Conservation (phyloP, 2,888 invertebrate species). For the Phyllotreta striolata region DNA sequence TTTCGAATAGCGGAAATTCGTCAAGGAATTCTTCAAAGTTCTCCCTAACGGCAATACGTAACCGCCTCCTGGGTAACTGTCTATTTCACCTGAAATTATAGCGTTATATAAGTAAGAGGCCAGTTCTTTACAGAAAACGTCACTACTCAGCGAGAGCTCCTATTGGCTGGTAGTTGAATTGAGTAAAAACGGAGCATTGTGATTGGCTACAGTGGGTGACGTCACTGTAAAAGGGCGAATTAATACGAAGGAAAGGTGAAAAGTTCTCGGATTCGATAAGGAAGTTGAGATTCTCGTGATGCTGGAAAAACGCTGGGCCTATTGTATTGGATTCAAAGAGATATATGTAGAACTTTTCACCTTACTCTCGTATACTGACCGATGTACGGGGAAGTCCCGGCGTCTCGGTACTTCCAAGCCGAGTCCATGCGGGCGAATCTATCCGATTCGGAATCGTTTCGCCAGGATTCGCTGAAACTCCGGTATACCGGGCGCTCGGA, state of each 20-base stretch:
- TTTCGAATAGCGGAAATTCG: slow-evolving; percentile 47
- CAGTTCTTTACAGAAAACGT: too few relatives aligned
- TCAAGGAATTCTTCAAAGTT: slow-evolving; percentile 47
- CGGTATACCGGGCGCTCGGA: slow-evolving; percentile 29
- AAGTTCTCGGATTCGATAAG: too few relatives aligned
- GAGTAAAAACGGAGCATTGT: too few relatives aligned
- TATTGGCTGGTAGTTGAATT: too few relatives aligned
- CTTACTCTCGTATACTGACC: slow-evolving; percentile 29
- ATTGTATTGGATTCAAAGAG: neutral
- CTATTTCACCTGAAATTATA: slow-evolving; percentile 45
- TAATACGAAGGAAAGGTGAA: too few relatives aligned
- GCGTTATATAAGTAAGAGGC: too few relatives aligned
- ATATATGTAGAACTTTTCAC: too few relatives aligned
- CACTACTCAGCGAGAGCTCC: too few relatives aligned
- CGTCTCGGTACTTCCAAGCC: slow-evolving; percentile 44
- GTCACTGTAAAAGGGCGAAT: too few relatives aligned
- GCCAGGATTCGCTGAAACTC: slow-evolving; percentile 43
- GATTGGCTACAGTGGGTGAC: too few relatives aligned
- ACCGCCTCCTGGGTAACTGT: slow-evolving; percentile 50
- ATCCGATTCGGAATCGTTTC: slow-evolving; percentile 11
- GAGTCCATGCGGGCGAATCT: slow-evolving; percentile 38
- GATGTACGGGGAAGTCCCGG: slow-evolving; percentile 38
- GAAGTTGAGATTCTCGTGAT: too few relatives aligned
- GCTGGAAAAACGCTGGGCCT: neutral
- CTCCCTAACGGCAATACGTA: slow-evolving; percentile 51